These are phyloP conservation scores for Panulirus ornatus DNA, from an alignment of 1,140 invertebrate species.

Conservation along the genomic window DNA sequence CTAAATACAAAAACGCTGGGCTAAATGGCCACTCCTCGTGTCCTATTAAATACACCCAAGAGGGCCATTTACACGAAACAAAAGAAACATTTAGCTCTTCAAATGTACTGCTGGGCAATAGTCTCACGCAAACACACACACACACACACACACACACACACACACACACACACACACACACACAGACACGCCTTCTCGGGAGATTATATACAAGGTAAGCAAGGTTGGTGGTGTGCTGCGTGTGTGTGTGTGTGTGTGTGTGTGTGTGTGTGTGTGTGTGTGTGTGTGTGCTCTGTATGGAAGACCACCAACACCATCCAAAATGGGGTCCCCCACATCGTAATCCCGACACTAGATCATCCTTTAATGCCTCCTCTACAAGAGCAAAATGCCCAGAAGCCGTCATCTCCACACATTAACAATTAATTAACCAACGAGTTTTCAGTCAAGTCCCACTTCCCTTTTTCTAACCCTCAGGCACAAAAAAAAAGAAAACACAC, in stretches of 20 bases:
- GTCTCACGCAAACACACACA: not conserved
- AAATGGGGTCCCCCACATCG: too few species aligned
- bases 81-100: not conserved
- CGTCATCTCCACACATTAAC: not conserved
- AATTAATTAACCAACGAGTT: not conserved
- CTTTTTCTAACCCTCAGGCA: not conserved
- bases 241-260: too few species aligned
- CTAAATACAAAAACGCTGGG: conserved; percentile 11
- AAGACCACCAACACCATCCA: too few species aligned
- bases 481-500: not conserved
- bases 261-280: too few species aligned
- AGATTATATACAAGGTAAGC: not conserved
- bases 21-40: conserved; percentile 1
- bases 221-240: not conserved
- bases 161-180: conserved; percentile 15
- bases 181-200: not conserved
- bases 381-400: not conserved
- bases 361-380: not conserved
- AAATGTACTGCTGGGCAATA: not conserved
- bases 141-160: not conserved
- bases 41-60: not conserved
- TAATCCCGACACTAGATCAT: too few species aligned
- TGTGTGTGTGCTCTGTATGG: too few species aligned
- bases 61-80: conserved; percentile 8
- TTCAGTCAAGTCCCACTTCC: not conserved